Percentiles rank a stretch among this genome's conserved stretches.
phyloP scores from a whole-genome alignment of 2,113 vertebrate genomes.

The Gila orcuttii region DNA sequence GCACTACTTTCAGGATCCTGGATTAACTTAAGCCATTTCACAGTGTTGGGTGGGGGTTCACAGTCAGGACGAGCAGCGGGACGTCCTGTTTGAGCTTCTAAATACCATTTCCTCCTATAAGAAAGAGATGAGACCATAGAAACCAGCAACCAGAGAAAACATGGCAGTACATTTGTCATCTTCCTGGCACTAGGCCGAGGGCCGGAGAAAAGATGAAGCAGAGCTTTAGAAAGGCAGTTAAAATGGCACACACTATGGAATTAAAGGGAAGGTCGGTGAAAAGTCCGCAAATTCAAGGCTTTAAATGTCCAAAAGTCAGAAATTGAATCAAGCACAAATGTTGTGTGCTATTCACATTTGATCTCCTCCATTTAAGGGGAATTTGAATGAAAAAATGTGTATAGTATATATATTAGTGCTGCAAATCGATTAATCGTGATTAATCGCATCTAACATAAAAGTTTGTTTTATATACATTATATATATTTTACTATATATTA shows the following conservation, averaged over 20 bases:
- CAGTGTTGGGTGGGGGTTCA: slow-evolving; percentile 61
- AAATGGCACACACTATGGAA: slow-evolving; percentile 76
- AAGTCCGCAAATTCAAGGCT: slow-evolving; percentile 51
- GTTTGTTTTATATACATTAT: no score
- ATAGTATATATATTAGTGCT: no score
- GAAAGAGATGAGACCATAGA: slow-evolving; percentile 66
- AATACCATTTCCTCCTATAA: slow-evolving; percentile 77
- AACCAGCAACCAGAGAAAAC: slow-evolving; percentile 69
- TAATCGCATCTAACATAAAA: no score
- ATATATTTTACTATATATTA: no score
- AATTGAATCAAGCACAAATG: not conserved
- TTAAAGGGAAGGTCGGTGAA: slow-evolving; percentile 68
- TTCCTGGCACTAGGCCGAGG: slow-evolving; percentile 82
- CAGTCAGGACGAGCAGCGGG: slow-evolving; percentile 77
- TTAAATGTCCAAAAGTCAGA: not conserved
- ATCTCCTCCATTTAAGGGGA: not conserved
- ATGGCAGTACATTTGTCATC: slow-evolving; percentile 82
- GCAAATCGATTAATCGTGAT: no score
- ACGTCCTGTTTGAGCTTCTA: slow-evolving; percentile 85
- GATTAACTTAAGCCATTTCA: slow-evolving; percentile 80
- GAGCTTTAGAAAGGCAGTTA: slow-evolving; percentile 70
- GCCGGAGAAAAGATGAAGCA: slow-evolving; percentile 61
- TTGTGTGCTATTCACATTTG: not conserved
- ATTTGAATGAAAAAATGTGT: no score
- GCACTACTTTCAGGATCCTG: slow-evolving; percentile 66